phyloP scores from a whole-genome alignment of 2,113 vertebrate genomes.

The Loxodonta africana region DNA sequence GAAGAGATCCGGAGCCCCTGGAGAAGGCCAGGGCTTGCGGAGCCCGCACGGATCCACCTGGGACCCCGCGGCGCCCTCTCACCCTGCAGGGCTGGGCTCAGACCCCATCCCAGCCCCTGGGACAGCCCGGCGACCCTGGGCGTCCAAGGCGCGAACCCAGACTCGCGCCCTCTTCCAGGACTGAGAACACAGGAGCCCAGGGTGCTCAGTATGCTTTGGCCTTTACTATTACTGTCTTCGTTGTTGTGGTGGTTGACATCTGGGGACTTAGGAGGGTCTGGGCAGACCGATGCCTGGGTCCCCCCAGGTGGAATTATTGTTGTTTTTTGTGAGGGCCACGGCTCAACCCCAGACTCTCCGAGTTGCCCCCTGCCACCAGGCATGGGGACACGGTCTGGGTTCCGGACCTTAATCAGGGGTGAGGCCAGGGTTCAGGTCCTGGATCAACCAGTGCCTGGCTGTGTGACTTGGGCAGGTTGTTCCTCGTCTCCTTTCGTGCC shows the following conservation, averaged over 20 bases:
- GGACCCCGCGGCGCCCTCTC: not conserved
- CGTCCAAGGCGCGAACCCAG: not conserved
- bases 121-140: too few relatives aligned
- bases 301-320: not conserved
- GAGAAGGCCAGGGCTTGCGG: too few relatives aligned
- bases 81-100: too few relatives aligned
- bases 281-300: too few relatives aligned
- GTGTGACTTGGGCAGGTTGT: too few relatives aligned
- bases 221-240: not conserved
- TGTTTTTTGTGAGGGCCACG: not conserved
- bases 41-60: too few relatives aligned
- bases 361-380: not conserved
- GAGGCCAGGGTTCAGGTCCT: not conserved
- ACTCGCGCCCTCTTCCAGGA: not conserved
- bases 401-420: not conserved
- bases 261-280: not conserved
- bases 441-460: not conserved
- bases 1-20: too few relatives aligned
- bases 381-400: not conserved
- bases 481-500: not conserved
- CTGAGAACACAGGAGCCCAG: not conserved
- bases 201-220: rapidly evolving
- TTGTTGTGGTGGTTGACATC: not conserved
- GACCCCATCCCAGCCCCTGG: too few relatives aligned
- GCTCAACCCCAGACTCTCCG: not conserved